Evolutionary conservation across 2,888 invertebrate genomes (phyloP).

Genomic region (Anorthoa munda): DNA sequence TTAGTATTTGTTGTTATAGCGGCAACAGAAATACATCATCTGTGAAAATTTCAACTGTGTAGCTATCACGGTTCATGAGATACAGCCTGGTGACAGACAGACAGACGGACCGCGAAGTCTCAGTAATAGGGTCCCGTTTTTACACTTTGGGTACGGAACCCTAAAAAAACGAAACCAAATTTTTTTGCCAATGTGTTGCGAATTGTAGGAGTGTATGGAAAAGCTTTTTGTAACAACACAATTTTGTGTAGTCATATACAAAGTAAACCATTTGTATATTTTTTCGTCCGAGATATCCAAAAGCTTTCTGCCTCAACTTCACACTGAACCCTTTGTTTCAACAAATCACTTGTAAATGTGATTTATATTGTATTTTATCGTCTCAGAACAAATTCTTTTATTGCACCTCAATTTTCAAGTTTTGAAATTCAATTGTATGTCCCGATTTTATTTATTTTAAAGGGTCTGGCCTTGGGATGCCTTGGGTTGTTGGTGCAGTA

Average conservation of each 20-base stretch:
- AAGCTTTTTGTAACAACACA: neutral
- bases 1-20: too few relatives aligned
- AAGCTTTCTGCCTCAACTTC: slow-evolving; percentile 15
- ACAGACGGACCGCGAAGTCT: too few relatives aligned
- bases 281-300: slow-evolving; percentile 1
- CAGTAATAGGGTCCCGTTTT: too few relatives aligned
- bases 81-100: too few relatives aligned
- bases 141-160: too few relatives aligned
- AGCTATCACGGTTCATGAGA: too few relatives aligned
- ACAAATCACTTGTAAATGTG: slow-evolving; percentile 37
- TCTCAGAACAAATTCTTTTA: slow-evolving; percentile 43
- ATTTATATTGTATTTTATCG: slow-evolving; percentile 52
- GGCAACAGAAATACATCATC: too few relatives aligned
- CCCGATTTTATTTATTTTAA: slow-evolving; percentile 34
- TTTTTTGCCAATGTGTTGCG: too few relatives aligned
- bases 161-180: too few relatives aligned
- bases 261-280: slow-evolving; percentile 4
- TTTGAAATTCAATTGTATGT: slow-evolving; percentile 30
- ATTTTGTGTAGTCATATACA: neutral
- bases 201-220: neutral
- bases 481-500: slow-evolving; percentile 34
- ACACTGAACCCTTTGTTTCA: slow-evolving; percentile 35
- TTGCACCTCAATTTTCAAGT: slow-evolving; percentile 36
- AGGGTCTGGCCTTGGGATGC: slow-evolving; percentile 34
- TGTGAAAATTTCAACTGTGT: too few relatives aligned